Conservation (phyloP, 2,797 vertebrate species). For the Epinephelus coioides region DNA sequence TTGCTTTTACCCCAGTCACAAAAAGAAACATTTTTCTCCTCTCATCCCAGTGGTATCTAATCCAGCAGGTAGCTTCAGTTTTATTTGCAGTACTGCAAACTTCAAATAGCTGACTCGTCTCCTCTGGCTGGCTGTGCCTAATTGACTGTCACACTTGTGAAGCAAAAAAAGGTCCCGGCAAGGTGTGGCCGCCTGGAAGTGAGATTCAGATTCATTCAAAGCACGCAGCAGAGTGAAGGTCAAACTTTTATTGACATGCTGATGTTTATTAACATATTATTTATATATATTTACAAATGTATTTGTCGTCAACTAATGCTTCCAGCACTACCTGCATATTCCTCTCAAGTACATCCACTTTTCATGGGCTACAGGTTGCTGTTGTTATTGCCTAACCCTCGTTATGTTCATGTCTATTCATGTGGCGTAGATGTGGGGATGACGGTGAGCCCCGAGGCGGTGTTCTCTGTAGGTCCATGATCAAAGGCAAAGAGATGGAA, state of each 20-base stretch:
- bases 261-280: not conserved
- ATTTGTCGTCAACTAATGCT: not conserved
- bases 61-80: not conserved
- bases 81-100: not conserved
- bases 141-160: conserved; percentile 4
- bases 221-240: not conserved
- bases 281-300: not conserved
- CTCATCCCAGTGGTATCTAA: not conserved
- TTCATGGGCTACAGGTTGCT: conserved; percentile 20
- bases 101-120: not conserved
- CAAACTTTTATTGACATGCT: not conserved
- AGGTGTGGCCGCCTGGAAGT: not conserved
- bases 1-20: not conserved
- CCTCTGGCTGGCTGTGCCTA: not conserved
- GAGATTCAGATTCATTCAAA: conserved; percentile 27
- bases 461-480: conserved; percentile 24
- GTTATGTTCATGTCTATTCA: not conserved
- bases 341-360: not conserved
- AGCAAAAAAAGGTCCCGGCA: not conserved
- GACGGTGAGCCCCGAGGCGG: conserved; percentile 15
- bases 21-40: not conserved
- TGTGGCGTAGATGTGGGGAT: conserved; percentile 5
- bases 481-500: conserved; percentile 47
- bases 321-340: not conserved
- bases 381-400: conserved; percentile 21